Percentiles rank a stretch among this genome's conserved stretches.
Evolutionary conservation across 2,888 invertebrate genomes (phyloP).

Genomic region (Salpingus planirostris): DNA sequence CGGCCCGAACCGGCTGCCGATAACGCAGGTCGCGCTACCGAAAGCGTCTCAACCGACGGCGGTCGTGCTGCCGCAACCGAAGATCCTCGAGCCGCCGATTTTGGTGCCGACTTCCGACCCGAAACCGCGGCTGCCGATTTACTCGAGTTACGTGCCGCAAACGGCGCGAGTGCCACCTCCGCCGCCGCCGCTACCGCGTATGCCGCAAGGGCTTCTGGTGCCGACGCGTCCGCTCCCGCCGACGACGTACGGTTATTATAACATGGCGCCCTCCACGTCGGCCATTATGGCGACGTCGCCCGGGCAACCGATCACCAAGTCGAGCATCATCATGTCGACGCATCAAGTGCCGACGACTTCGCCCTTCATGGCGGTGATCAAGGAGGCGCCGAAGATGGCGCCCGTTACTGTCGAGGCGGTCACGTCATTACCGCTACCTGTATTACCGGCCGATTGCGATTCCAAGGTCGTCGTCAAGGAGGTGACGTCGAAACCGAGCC

Average conservation of each 20-base stretch:
- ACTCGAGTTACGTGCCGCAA: constrained; percentile 27
- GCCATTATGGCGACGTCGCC: too few species aligned
- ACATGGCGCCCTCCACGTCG: constrained; percentile 5
- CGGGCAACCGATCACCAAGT: background rate
- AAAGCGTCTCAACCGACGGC: constrained; percentile 49
- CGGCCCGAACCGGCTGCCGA: constrained; percentile 45
- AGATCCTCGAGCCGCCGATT: constrained; percentile 31
- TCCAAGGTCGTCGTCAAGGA: background rate
- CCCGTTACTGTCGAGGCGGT: background rate
- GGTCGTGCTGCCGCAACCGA: constrained; percentile 37
- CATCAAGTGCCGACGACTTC: background rate
- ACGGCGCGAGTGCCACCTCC: constrained; percentile 20
- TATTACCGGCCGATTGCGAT: background rate
- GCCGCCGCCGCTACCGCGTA: constrained; percentile 26
- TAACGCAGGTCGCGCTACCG: constrained; percentile 50
- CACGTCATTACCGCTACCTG: background rate
- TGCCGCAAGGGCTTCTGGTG: constrained; percentile 25
- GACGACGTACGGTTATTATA: constrained; percentile 14
- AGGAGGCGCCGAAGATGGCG: constrained; percentile 24
- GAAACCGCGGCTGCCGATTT: constrained; percentile 21
- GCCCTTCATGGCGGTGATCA: constrained; percentile 32
- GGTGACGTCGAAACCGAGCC: constrained; percentile 41
- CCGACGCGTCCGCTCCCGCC: constrained; percentile 25
- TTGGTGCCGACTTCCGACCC: constrained; percentile 28
- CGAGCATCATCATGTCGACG: background rate